phyloP scores from a whole-genome alignment of 1,140 invertebrate species.

The Drosophila tani region DNA sequence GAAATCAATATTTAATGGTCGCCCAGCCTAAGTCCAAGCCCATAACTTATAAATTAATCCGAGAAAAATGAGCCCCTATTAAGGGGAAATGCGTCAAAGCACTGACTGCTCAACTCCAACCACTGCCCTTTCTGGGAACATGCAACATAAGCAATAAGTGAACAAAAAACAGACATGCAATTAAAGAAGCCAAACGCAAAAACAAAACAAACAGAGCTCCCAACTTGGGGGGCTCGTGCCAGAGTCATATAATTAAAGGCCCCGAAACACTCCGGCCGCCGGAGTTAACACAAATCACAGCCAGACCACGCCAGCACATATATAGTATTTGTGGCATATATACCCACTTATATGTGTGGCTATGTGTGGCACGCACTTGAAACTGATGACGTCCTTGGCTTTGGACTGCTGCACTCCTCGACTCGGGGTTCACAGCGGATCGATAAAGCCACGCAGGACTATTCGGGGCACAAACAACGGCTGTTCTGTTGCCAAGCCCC shows the following conservation, averaged over 20 bases:
- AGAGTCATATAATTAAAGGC: constrained; percentile 47
- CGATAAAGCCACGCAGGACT: constrained; percentile 66
- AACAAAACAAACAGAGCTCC: constrained; percentile 12
- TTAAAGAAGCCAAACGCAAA: constrained; percentile 21
- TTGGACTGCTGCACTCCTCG: constrained; percentile 49
- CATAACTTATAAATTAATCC: constrained; percentile 38
- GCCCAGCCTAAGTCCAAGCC: neutral
- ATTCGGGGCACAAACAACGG: constrained; percentile 26
- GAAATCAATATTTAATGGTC: constrained; percentile 23
- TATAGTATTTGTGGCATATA: constrained; percentile 13
- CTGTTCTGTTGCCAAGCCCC: constrained; percentile 75
- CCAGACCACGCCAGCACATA: constrained; percentile 10
- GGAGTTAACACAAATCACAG: constrained; percentile 43
- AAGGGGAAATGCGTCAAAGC: constrained; percentile 41
- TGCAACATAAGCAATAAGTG: constrained; percentile 36
- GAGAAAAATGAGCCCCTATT: constrained; percentile 3
- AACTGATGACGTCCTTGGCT: constrained; percentile 76
- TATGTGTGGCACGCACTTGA: constrained; percentile 65
- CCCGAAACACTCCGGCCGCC: constrained; percentile 12
- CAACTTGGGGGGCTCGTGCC: constrained; percentile 48
- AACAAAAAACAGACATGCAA: constrained; percentile 40
- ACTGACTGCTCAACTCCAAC: constrained; percentile 13
- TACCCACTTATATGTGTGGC: neutral
- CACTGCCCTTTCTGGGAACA: constrained; percentile 10
- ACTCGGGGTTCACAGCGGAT: constrained; percentile 60